Evolutionary conservation across 1,140 invertebrate genomes (phyloP), one percentile per base, ranked within the genome.

Genomic region (Conus betulinus): DNA sequence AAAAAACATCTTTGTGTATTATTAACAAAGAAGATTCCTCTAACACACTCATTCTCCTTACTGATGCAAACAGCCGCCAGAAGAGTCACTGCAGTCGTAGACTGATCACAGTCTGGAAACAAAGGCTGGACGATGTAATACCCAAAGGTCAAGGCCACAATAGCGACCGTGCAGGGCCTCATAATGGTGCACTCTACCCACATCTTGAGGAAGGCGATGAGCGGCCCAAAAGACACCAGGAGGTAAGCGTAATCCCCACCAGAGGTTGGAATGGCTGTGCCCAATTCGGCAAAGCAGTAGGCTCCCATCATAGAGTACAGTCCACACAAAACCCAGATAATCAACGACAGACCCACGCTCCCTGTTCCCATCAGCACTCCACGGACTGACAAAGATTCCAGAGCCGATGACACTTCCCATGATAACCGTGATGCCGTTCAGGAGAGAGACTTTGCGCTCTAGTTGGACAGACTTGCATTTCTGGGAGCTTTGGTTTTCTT

Each of bases 301-400:
- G 94, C 93, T 51, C 95, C 95, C 90, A 98, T 95, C 92, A 98
- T 96, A 1, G 98, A 98, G 86, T 98, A 96, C 3, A 97, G 89
- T 87, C 98, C 98, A 93, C 98, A 98, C 5, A 97, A 93, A 6
- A 96, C 95, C 98, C 98, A 99, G 71, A 98, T 96, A n/a, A 98
- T 95, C 1, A 99, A 95, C 91, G 97, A 97, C 89, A 98, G 95
- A 23, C 97, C 98, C 0, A 98, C 97, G 20, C 98, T 98, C 27
- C 98, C 98, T 2, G 97, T 97, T 93, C 97, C 96, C 90, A 97
- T 94, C 11, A 98, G 95, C 1, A 98, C 97, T 88, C 98, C 98
- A 93, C 97, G 98, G 99, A 13, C 98, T 99, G 13, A 99, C 97
- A 95, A 99, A 99, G 94, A 99, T 98, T 57, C 98, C 98, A 6